Conservation (phyloP, 2,888 invertebrate species). For the Phyllotreta striolata region DNA sequence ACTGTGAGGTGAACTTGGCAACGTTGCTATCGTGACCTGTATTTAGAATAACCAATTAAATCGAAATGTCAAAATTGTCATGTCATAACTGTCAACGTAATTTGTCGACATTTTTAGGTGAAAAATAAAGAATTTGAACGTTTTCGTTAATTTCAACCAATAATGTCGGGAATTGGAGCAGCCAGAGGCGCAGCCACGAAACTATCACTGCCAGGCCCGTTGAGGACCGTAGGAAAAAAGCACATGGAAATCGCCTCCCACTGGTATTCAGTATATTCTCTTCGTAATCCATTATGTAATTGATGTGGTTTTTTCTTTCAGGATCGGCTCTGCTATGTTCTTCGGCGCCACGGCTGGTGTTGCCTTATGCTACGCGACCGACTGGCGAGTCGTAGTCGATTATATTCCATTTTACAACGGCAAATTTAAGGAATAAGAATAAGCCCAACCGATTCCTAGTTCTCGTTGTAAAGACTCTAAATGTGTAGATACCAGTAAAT, state of each 20-base stretch:
- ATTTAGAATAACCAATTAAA: too few relatives aligned
- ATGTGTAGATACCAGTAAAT: too few relatives aligned
- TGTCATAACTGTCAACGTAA: conserved; percentile 3
- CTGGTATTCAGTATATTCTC: conserved; percentile 52
- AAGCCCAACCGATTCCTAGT: neutral
- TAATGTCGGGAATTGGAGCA: conserved; percentile 30
- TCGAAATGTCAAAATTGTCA: too few relatives aligned
- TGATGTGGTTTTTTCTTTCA: conserved; percentile 46
- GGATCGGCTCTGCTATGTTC: conserved; percentile 68
- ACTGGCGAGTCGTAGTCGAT: conserved; percentile 78
- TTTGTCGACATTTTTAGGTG: neutral
- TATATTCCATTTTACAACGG: conserved; percentile 79
- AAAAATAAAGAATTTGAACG: neutral
- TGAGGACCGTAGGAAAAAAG: conserved; percentile 65
- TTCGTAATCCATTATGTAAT: conserved; percentile 33
- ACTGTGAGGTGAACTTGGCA: too few relatives aligned
- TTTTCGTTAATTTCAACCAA: conserved; percentile 3
- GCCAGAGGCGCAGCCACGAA: conserved; percentile 32
- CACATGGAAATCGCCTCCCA: conserved; percentile 67
- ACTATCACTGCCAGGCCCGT: conserved; percentile 36
- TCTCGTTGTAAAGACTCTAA: too few relatives aligned
- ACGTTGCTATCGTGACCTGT: too few relatives aligned
- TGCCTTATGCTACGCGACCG: conserved; percentile 74
- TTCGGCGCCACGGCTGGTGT: conserved; percentile 74
- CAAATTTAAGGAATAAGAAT: conserved; percentile 66